Conservation (phyloP, 2,113 vertebrate genomes). For the Oreochromis tanganicae region DNA sequence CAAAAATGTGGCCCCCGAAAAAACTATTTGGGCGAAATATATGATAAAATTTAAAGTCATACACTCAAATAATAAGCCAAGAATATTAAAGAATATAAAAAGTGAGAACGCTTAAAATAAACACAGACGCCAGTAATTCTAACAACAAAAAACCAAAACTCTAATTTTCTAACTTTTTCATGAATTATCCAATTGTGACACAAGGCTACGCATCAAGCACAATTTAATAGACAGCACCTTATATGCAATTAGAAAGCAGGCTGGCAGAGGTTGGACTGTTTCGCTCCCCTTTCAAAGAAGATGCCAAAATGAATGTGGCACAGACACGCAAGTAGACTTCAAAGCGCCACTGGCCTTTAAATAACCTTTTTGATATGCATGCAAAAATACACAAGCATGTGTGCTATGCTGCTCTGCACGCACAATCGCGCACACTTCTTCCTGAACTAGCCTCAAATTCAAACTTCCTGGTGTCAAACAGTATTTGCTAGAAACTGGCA, state of each 20-base stretch:
- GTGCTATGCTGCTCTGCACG: neutral
- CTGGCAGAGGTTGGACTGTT: neutral
- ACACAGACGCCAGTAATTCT: neutral
- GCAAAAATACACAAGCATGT: neutral
- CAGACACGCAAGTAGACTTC: neutral
- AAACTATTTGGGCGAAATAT: neutral
- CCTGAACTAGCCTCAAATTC: neutral
- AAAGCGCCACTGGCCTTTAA: slow-evolving; percentile 36
- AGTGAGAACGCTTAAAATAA: neutral
- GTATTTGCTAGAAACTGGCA: neutral
- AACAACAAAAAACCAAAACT: neutral
- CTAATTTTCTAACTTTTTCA: neutral
- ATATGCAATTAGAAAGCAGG: neutral
- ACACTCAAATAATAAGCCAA: neutral
- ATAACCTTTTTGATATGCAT: slow-evolving; percentile 40
- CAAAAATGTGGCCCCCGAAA: neutral
- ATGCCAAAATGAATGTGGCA: slow-evolving; percentile 5
- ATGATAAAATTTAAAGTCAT: neutral
- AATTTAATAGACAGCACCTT: neutral
- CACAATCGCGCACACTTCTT: neutral
- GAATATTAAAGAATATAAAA: neutral
- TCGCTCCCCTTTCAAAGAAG: neutral
- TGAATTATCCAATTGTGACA: neutral
- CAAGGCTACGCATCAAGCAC: neutral
- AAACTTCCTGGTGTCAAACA: slow-evolving; percentile 22